Base-by-base conservation (phyloP, 1,140 invertebrate species). In the Pogonomyrmex barbatus region DNA sequence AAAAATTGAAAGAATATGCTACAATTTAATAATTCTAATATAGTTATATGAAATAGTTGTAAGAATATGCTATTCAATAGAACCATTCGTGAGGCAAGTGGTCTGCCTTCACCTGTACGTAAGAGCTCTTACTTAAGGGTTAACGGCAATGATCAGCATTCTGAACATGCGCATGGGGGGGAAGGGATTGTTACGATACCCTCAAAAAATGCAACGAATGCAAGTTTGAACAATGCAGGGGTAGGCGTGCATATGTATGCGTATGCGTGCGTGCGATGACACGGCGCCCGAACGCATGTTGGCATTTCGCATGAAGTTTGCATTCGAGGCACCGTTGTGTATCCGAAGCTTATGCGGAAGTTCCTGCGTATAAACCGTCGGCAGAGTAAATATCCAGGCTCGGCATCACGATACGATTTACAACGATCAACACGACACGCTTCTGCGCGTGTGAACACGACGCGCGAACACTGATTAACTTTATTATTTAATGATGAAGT, bases 241-340 rank as follows among this genome's bases (percentile, higher is more conserved):
- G 9, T n/a, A 58, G 52, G 30, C 5, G 36, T 47, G 36, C 9
- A 58, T 17, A 2, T n/a, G 63, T 50, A 58, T n/a, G 30, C 14
- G 24, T 56, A 54, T 60, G 42, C 17, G 36, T 71, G 10, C 42
- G 67, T 17, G 9, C 62, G 14, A 52, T 85, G 67, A 85, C 62
- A 68, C 45, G 45, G 62, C 24, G 47, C 50, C 36, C 50, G 56
- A 86, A 63, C 14, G 65, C 50, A 30, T 71, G 68, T 73, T 88
- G 54, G 76, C 50, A 60, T 81, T 77, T 67, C 62, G 17, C 50
- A 63, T 77, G 52, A 89, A 87, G 75, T 87, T 87, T 83, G 62
- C 60, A 78, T 71, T 62, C 78, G 85, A 65, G 39, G 52, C 60
- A 78, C 60, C 71, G 71, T 75, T 87, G 86, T 87, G 62, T 85